Evolutionary conservation across 2,797 vertebrate genomes (phyloP).

Genomic region (Momotus momota): DNA sequence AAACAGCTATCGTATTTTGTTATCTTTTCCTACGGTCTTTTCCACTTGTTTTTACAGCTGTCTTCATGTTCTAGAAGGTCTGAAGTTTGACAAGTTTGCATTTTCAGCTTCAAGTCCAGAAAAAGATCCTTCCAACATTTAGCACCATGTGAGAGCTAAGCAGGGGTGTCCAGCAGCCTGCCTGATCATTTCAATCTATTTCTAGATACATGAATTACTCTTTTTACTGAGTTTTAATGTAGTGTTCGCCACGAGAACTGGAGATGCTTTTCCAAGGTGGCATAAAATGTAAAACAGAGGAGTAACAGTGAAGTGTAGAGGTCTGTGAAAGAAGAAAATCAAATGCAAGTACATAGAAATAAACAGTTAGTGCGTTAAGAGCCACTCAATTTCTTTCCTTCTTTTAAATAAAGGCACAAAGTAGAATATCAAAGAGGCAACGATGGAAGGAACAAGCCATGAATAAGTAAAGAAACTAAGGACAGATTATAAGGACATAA

Average conservation of each 20-base stretch:
- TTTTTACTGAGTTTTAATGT: not conserved
- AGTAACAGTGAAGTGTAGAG: not conserved
- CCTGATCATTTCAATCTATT: not conserved
- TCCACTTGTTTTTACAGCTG: conserved; percentile 56
- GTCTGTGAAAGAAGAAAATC: not conserved
- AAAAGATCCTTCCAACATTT: conserved; percentile 21
- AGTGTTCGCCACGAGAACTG: not conserved
- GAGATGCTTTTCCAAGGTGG: not conserved
- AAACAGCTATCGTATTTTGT: not conserved
- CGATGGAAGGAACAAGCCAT: not conserved
- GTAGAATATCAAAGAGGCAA: not conserved
- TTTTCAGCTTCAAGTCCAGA: conserved; percentile 14
- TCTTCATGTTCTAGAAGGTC: conserved; percentile 16
- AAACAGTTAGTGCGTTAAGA: not conserved
- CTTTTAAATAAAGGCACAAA: not conserved
- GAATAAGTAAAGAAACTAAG: not conserved
- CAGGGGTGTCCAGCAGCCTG: not conserved
- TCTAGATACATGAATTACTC: not conserved
- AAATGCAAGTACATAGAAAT: not conserved
- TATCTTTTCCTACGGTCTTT: not conserved
- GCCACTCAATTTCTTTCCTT: not conserved
- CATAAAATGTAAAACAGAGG: not conserved
- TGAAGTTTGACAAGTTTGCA: conserved; percentile 11
- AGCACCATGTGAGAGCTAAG: not conserved
- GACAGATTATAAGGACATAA: accelerated